Evolutionary conservation across 2,113 vertebrate genomes (phyloP), one percentile per base, ranked within the genome.

Genomic region (Cololabis saira): DNA sequence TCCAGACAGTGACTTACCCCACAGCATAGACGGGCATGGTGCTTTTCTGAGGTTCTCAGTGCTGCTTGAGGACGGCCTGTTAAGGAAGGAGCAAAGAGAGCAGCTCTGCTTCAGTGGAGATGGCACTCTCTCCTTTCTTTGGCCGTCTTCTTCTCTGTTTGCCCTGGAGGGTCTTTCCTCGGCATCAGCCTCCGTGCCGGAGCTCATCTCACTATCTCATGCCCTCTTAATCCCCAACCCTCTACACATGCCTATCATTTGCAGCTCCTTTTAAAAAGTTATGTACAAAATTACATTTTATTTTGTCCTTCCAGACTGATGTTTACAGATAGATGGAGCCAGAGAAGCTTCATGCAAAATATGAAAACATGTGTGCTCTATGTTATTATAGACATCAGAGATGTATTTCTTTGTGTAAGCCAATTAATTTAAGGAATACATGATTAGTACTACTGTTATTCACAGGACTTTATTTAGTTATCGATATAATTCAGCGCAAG

Each of bases 181-280:
- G 64, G 74, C 61, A 54, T 80, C 83, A 71, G 56, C 71, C 80
- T 66, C 67, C 43, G 19, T 78, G 76, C 85, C 82, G 54, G 63
- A 52, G 42, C 78, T 78, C 61, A 81, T 84, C 76, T 82, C 73
- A 42, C 70, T 48, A 72, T 72, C 77, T 81, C 52, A 33, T 43
- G 45, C 75, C 75, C 65, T 81, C 61, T 73, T 67, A 40, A 55
- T 73, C 63, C 22, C 43, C 48, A 1, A 41, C 14, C 27, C 59
- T 7, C 42, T 66, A 37, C 59, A 37, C 1, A 1, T 24, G 52
- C n/a, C 1, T 1, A 12, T 73, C 50, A 60, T 77, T 61, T 12
- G 8, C 49, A 60, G 69, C 57, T 45, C 64, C 12, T 17, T 45
- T 67, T 53, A 48, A 76, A 73, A 78, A 71, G 79, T 77, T 62